Evolutionary conservation across 2,797 vertebrate genomes (phyloP).

Genomic region (Leptatherina wallacei): DNA sequence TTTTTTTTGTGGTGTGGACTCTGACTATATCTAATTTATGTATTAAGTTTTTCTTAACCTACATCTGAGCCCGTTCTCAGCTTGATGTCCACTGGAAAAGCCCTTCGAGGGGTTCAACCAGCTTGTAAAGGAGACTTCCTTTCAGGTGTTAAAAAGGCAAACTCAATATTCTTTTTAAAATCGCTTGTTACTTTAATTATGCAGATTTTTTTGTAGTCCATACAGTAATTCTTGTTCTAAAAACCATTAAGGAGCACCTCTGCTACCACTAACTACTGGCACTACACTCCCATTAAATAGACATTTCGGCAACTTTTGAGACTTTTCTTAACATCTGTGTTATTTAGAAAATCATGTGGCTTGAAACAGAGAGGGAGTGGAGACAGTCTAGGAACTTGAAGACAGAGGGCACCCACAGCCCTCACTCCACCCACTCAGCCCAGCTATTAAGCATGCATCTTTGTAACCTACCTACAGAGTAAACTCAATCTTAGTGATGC

Average conservation of each 20-base stretch:
- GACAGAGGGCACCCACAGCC: constrained; percentile 36
- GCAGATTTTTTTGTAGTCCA: background rate
- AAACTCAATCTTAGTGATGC: constrained; percentile 65
- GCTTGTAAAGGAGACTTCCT: background rate
- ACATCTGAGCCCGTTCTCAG: background rate
- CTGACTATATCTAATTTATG: background rate
- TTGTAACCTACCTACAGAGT: constrained; percentile 64
- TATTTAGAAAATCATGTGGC: constrained; percentile 22
- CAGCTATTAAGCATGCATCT: constrained; percentile 69
- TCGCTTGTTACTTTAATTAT: background rate
- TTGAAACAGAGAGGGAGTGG: background rate
- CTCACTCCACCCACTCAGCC: constrained; percentile 63
- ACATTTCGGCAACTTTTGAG: constrained; percentile 17
- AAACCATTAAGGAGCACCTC: background rate
- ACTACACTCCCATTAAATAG: background rate
- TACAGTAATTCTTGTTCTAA: background rate
- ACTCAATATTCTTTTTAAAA: background rate
- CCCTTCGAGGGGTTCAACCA: too few relatives aligned
- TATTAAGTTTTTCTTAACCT: background rate
- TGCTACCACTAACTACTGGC: background rate
- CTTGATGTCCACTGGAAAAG: background rate
- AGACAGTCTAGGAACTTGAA: constrained; percentile 37
- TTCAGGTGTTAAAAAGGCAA: background rate
- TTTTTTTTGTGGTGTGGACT: too few relatives aligned
- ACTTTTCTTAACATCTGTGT: constrained; percentile 25